Evolutionary conservation across 2,888 invertebrate genomes (phyloP).

Genomic region (Eupithecia centaureata): DNA sequence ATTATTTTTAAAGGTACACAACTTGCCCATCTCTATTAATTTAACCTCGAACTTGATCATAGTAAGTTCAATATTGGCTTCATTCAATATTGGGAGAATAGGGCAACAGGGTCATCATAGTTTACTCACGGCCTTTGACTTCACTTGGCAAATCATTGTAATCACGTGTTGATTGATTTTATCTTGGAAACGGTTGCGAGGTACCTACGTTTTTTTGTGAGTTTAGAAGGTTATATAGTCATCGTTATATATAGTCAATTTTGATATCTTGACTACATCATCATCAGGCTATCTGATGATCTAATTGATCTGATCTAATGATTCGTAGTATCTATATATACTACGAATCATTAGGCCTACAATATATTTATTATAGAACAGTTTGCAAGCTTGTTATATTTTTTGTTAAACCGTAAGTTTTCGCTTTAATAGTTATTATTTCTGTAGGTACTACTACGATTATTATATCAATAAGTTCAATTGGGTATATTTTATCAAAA

Average conservation of each 20-base stretch:
- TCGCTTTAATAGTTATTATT: too few relatives aligned
- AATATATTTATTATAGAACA: background rate
- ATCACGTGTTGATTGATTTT: slow-evolving; percentile 36
- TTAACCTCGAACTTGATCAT: slow-evolving; percentile 46
- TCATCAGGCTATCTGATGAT: too few relatives aligned
- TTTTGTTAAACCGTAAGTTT: background rate
- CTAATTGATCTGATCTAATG: too few relatives aligned
- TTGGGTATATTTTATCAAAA: too few relatives aligned
- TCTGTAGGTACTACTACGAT: background rate
- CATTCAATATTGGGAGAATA: slow-evolving; percentile 53
- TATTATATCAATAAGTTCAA: background rate
- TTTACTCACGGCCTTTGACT: slow-evolving; percentile 50
- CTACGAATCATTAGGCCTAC: background rate
- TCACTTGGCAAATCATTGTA: slow-evolving; percentile 45
- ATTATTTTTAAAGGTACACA: too few relatives aligned
- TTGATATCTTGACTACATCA: background rate
- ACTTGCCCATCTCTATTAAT: slow-evolving; percentile 30
- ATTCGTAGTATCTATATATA: too few relatives aligned
- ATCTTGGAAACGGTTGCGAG: slow-evolving; percentile 1
- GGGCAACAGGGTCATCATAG: slow-evolving; percentile 46
- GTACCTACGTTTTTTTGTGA: background rate
- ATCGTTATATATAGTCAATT: background rate
- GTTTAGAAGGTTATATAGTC: background rate
- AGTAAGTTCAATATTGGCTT: slow-evolving; percentile 52
- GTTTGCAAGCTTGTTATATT: background rate